Evolutionary conservation across 1,140 invertebrate species (phyloP), one percentile per base, ranked within the genome.

Genomic region (Trichomalopsis sarcophagae): DNA sequence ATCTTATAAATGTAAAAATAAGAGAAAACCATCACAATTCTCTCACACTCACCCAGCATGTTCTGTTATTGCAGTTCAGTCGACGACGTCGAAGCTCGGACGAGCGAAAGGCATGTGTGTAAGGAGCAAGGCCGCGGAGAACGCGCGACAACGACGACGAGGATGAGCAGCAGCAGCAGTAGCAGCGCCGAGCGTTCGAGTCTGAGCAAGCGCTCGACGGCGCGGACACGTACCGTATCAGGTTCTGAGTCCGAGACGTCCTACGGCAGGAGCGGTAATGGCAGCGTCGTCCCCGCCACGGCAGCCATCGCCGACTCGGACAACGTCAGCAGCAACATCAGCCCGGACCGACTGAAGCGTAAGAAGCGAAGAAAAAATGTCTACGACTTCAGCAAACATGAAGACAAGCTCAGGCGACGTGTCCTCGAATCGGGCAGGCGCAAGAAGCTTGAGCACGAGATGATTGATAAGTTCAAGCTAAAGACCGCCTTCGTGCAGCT

Each of bases 281-380:
- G 33, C 44, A 23, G 9, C 74, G 44, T 27, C 30, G 76, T 23
- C 30, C 44, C 23, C 68, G 62, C 9, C 7, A 77, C 6, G 23
- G 30, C 27, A 40, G 71, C 7, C 27, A 11, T 2, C 21, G 55
- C 7, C 55, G 55, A 62, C 13, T 75, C 69, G 11, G 47, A 81
- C n/a, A 75, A 23, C 11, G 55, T n/a, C 55, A 62, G 55, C 17
- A n/a, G 55, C 55, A 27, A 27, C 27, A 66, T 50, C 21, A 78
- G 82, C 62, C 77, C 84, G 4, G 55, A 81, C 2, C 75, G 27
- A n/a, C 36, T 85, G 11, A 76, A 82, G n/a, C 84, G 84, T 3
- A 85, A 85, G 33, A 85, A 85, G 40, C 84, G 84, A 36, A 76
- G 84, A 85, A 85, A 85, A 84, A 84, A 27, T 21, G 27, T 23